phyloP scores from a whole-genome alignment of 2,888 invertebrate species.

The Ophonus ardosiacus region DNA sequence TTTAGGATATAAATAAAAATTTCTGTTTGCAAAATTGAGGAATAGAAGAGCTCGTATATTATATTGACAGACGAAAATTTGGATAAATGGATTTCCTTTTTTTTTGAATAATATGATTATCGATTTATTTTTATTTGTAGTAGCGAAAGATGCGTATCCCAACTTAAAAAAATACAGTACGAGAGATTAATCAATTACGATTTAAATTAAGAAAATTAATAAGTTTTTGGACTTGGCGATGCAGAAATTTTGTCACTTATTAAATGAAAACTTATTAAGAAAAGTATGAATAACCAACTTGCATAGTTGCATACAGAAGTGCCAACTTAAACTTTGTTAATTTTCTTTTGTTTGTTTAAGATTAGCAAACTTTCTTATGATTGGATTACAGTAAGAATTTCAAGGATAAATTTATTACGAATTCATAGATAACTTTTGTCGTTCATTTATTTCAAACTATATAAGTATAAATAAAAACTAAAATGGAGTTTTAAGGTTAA shows the following conservation, averaged over 20 bases:
- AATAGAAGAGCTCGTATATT: neutral
- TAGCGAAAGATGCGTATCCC: too few species aligned
- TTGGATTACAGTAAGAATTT: neutral
- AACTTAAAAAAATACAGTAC: too few species aligned
- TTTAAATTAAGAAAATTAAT: neutral
- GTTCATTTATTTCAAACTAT: too few species aligned
- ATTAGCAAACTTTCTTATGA: slow-evolving; percentile 8
- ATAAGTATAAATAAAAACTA: too few species aligned
- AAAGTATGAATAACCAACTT: slow-evolving; percentile 14
- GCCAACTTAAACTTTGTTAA: slow-evolving; percentile 27
- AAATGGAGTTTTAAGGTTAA: too few species aligned
- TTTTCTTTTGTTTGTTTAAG: slow-evolving; percentile 15
- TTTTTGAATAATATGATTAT: neutral
- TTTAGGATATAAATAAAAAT: neutral
- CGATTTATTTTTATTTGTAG: neutral
- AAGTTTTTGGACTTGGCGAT: neutral
- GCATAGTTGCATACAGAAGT: neutral
- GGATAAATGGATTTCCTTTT: neutral
- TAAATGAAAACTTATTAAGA: slow-evolving; percentile 20
- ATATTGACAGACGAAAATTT: neutral
- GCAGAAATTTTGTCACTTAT: slow-evolving; percentile 2
- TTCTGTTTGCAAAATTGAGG: neutral
- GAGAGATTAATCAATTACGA: too few species aligned
- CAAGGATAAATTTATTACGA: neutral
- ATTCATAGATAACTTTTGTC: neutral